Base-by-base conservation (phyloP, 2,797 vertebrate genomes). In the Astyanax mexicanus region DNA sequence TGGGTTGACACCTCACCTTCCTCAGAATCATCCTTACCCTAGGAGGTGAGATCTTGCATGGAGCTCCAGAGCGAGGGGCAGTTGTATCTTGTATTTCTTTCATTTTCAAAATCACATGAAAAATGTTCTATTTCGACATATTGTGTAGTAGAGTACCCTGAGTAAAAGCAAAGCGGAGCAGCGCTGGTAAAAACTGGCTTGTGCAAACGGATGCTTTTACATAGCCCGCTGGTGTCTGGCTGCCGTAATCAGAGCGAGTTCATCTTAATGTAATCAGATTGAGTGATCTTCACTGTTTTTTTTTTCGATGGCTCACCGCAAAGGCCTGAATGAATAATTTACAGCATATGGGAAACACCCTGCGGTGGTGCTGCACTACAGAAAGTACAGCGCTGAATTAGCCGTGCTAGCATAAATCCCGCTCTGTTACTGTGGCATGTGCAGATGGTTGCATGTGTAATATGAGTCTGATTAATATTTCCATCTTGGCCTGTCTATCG, bases 381-480 rank as follows among this genome's bases (percentile, higher is more conserved):
- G n/a, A n/a, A n/a, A 21, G 64, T 62, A 47, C 3, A 62, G 40
- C 47, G 21, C 49, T 60, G 38, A 75, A 75, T 72, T 66, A 72
- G 44, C 54, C 40, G 52, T 60, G 71, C 66, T 67, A 27, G 66
- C 65, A 72, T 73, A 57, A 78, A 44, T 80, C 37, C 66, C 0
- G 55, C 52, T 74, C 77, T 42, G 70, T 54, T 10, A 21, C 13
- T 0, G n/a, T 57, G 62, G 54, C 69, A 44, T 69, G 80, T 84
- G 76, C 84, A 89, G 84, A 89, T 88, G 85, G 82, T 25, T 60
- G 54, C 70, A 70, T 77, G 78, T 75, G 86, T 81, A 86, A 87
- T 84, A 72, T 79, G 55, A 86, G 58, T 60, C 86, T 87, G 79
- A 90, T 89, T 87, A 86, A 89, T 87, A 87, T 64, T 10, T 23